Evolutionary conservation across 2,888 invertebrate species (phyloP).

Genomic region (Ametastegia equiseti): DNA sequence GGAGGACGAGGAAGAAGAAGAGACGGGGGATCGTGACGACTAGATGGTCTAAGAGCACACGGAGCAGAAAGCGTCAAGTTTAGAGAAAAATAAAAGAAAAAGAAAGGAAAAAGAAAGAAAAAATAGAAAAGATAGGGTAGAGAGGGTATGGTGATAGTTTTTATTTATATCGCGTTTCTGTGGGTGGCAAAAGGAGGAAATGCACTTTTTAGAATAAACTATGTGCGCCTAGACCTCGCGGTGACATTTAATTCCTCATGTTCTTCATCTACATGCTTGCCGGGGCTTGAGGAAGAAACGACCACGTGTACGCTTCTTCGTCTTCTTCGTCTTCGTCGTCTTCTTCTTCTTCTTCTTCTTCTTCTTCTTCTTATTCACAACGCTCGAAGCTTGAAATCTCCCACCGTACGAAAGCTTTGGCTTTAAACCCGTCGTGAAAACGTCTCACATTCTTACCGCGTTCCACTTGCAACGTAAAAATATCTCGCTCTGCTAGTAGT

Average conservation of each 20-base stretch:
- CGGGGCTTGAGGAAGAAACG: not conserved
- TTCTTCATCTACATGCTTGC: not conserved
- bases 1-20: not conserved
- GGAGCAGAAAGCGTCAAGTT: slow-evolving; percentile 26
- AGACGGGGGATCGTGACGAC: slow-evolving; percentile 11
- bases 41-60: not conserved
- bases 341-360: no score
- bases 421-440: slow-evolving; percentile 51
- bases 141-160: slow-evolving; percentile 25
- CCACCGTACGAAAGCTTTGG: not conserved
- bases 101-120: no score
- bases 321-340: not conserved
- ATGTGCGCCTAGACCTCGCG: no score
- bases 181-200: not conserved
- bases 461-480: slow-evolving; percentile 69
- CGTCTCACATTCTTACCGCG: slow-evolving; percentile 61
- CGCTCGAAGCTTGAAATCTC: not conserved
- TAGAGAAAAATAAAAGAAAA: no score
- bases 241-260: not conserved
- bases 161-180: slow-evolving; percentile 32
- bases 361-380: no score
- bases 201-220: not conserved
- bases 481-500: slow-evolving; percentile 59
- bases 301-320: not conserved
- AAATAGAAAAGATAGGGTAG: not conserved